Percentiles rank a stretch among this genome's conserved stretches.
These are phyloP conservation scores for Diadegma fenestrale DNA, from an alignment of 2,888 invertebrate genomes.

Conservation along the genomic window DNA sequence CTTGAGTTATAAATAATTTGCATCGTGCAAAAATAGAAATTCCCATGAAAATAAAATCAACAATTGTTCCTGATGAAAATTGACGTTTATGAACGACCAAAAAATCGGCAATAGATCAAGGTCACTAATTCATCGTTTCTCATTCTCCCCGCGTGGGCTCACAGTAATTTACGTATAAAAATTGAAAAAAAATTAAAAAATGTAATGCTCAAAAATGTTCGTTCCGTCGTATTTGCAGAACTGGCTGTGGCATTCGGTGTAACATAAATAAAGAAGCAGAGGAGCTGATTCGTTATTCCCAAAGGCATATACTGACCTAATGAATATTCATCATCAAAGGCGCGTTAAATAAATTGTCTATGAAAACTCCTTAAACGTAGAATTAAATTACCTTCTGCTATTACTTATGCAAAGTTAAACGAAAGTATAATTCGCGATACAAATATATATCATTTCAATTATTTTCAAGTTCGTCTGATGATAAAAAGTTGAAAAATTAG, in stretches of 20 bases:
- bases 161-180: neutral
- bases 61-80: too few species aligned
- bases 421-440: neutral
- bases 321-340: neutral
- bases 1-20: too few species aligned
- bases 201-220: neutral
- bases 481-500: constrained; percentile 2
- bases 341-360: neutral
- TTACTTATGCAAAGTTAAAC: neutral
- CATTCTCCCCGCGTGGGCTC: neutral
- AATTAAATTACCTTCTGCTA: neutral
- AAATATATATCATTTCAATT: neutral
- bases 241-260: neutral
- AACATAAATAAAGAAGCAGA: neutral
- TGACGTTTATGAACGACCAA: too few species aligned
- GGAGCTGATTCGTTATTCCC: neutral
- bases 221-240: neutral
- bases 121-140: too few species aligned
- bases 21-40: too few species aligned
- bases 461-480: neutral
- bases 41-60: too few species aligned
- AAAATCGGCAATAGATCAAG: too few species aligned
- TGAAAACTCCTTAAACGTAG: neutral
- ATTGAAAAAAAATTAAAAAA: too few species aligned
- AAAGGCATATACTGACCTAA: neutral